Evolutionary conservation across 1,140 invertebrate genomes (phyloP), one percentile per base, ranked within the genome.

Genomic region (Drosophila murphyi): DNA sequence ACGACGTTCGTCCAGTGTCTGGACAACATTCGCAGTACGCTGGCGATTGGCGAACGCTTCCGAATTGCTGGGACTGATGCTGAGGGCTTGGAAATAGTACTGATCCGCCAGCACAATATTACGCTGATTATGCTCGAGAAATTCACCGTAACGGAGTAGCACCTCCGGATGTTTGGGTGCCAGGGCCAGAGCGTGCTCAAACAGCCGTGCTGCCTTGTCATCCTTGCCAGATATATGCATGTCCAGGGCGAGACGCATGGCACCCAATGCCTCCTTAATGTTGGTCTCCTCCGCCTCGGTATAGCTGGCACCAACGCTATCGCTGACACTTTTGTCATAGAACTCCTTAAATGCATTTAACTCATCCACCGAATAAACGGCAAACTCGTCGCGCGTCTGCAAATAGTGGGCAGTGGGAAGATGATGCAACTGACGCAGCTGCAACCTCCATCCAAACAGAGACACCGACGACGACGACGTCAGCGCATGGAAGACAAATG

Each of bases 81-180:
- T 95, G 45, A 99, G 93, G 5, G 98, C 98, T 67, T 93, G 93
- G 76, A 94, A 94, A 92, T 98, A 99, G 75, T 98, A 94, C 83
- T 97, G 96, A 93, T 99, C 97, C 3, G 98, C 98, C 91, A 95
- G 94, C 2, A 99, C 94, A 29, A 99, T 93, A 93, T 99, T 97
- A 35, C 97, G 95, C 76, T 97, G 95, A 12, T 96, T 96, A 61
- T 96, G 95, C 93, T 99, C 98, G 31, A 99, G 92, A 93, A 98
- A 98, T 93, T 99, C 97, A 32, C 98, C 98, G 93, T 98, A 99
- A 77, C 97, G 95, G 80, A 97, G 97, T 7, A 99, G 93, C 52
- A 99, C 95, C 82, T 99, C 98, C 1, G 98, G 96, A 94, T 99
- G 97, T 76, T 96, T 95, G 0, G 98, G 98, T 12, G 97, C 96